Evolutionary conservation across 2,797 vertebrate species (phyloP), one percentile per base, ranked within the genome.

Genomic region (Epinephelus awoara): DNA sequence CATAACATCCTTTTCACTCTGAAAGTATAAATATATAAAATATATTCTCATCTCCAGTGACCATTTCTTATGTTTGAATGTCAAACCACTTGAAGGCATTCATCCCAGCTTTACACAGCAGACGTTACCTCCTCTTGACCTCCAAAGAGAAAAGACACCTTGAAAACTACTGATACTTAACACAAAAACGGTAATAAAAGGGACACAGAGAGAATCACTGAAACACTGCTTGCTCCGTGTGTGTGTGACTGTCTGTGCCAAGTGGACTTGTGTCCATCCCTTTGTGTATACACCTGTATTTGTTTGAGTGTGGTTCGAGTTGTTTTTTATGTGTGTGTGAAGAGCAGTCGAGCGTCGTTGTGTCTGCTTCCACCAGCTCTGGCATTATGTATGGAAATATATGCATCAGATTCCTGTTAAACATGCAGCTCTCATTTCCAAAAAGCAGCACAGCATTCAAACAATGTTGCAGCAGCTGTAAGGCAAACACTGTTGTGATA

Each of bases 381-480:
- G 27, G 38, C 52, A 62, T 82, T 80, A 86, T 85, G 80, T 80
- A 92, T 91, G 88, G 71, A 85, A 91, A 91, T 85, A 42, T 75
- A 87, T 82, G 78, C 83, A 85, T 38, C 70, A 27, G 54, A 68
- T 59, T 77, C 42, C 34, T 63, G 58, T 57, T 81, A 82, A 87
- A 70, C 52, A 83, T 69, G 65, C 72, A 34, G 49, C 76, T 82
- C 72, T 81, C 42, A 18, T 76, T 85, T 84, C 62, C 58, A 18
- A 66, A 75, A 73, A 74, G 46, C 58, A 73, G 67, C 49, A 17
- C 19, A 55, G 49, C 64, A 80, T 67, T 77, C 61, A 61, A 77
- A 85, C 67, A 59, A 71, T 62, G 79, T 59, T 56, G 57, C 61
- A 23, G 72, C 67, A 51, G 68, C 84, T 83, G 83, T 83, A 75